Percentiles rank a stretch among this genome's conserved stretches.
phyloP scores from a whole-genome alignment of 2,888 invertebrate genomes.

The Opisthograptis luteolata region DNA sequence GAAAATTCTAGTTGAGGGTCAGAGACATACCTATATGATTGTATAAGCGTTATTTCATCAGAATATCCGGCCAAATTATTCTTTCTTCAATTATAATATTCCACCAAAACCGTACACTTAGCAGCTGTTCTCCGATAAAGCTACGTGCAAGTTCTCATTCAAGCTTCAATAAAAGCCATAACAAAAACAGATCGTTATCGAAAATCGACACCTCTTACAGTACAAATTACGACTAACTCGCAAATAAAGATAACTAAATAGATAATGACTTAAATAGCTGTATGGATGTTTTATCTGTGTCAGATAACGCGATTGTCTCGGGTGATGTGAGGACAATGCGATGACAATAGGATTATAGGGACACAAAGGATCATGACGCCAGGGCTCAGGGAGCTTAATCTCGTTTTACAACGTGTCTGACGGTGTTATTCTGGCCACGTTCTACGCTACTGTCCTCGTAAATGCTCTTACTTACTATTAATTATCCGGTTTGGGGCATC shows the following conservation, averaged over 20 bases:
- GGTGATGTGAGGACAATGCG: slow-evolving; percentile 49
- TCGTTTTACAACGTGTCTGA: slow-evolving; percentile 60
- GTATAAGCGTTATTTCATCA: too few species aligned
- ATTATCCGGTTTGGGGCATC: too few species aligned
- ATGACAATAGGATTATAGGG: slow-evolving; percentile 71
- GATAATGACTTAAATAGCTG: slow-evolving; percentile 35
- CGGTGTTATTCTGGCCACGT: neutral
- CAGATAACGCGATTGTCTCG: slow-evolving; percentile 24
- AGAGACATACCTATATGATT: too few species aligned
- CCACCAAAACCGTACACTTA: too few species aligned
- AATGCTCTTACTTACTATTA: neutral
- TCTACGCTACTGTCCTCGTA: neutral
- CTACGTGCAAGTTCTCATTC: slow-evolving; percentile 8
- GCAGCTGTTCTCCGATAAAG: slow-evolving; percentile 13
- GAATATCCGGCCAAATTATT: too few species aligned
- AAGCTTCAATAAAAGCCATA: slow-evolving; percentile 1
- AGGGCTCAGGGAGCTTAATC: slow-evolving; percentile 61
- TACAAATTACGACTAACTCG: slow-evolving; percentile 26
- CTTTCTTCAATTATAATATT: too few species aligned
- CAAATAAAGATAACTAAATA: slow-evolving; percentile 31
- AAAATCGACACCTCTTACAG: slow-evolving; percentile 36
- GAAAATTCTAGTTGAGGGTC: too few species aligned
- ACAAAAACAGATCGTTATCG: slow-evolving; percentile 20
- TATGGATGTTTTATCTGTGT: slow-evolving; percentile 33
- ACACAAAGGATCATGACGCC: slow-evolving; percentile 62